Evolutionary conservation across 2,888 invertebrate genomes (phyloP).

Genomic region (Phymatocera aterrima): DNA sequence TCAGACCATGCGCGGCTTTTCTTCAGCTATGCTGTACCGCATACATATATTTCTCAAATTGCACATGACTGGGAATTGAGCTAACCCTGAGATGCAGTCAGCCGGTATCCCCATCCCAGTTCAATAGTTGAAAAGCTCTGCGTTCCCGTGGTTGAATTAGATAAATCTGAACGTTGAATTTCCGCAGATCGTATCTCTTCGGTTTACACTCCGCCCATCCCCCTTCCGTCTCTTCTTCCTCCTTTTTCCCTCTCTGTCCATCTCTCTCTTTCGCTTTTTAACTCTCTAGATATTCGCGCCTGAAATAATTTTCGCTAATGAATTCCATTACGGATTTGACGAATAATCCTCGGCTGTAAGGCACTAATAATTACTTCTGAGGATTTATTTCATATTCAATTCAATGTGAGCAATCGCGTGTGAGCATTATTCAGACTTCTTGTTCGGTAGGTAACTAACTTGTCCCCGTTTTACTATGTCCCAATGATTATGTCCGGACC

Average conservation of each 20-base stretch:
- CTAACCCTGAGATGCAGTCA: neutral
- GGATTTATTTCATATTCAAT: constrained; percentile 10
- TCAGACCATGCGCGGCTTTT: too few species aligned
- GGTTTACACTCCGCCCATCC: neutral
- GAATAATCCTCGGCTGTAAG: neutral
- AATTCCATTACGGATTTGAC: neutral
- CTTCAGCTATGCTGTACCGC: too few species aligned
- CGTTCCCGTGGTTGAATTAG: neutral
- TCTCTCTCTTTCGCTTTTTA: too few species aligned
- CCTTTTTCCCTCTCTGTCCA: neutral
- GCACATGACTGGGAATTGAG: too few species aligned
- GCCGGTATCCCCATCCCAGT: neutral
- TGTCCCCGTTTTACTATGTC: neutral
- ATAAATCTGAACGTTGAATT: neutral
- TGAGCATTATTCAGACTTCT: neutral
- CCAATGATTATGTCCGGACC: neutral
- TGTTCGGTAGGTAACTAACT: neutral
- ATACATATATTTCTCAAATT: neutral
- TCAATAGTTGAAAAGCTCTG: neutral
- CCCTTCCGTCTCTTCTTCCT: too few species aligned
- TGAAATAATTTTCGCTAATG: constrained; percentile 6
- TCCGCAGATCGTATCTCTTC: neutral
- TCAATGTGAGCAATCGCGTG: neutral
- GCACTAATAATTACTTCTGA: constrained; percentile 1
- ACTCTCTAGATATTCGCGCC: neutral